Evolutionary conservation across 2,888 invertebrate species (phyloP).

Genomic region (Rhimphoctona megacephalus): DNA sequence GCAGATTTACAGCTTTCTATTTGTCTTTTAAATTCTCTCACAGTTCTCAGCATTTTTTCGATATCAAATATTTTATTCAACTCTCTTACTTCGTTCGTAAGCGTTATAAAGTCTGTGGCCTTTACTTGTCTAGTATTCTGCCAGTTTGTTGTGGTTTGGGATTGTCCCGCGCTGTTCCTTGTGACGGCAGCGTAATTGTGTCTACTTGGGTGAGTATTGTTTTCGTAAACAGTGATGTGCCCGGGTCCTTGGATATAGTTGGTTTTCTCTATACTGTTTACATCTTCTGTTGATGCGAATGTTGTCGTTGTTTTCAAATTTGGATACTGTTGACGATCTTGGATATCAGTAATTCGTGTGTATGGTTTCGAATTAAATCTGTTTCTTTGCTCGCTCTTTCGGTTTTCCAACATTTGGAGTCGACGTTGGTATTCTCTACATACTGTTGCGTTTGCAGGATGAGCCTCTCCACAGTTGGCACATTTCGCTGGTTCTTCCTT

Average conservation of each 20-base stretch:
- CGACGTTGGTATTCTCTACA: constrained; percentile 68
- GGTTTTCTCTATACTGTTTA: neutral
- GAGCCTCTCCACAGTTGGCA: constrained; percentile 70
- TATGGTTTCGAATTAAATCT: neutral
- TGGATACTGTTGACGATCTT: neutral
- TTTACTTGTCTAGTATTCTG: constrained; percentile 30
- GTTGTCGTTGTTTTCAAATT: neutral
- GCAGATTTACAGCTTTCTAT: constrained; percentile 44
- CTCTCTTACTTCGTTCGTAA: constrained; percentile 17
- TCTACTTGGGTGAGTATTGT: neutral
- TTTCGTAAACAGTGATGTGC: neutral
- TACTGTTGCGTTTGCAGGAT: constrained; percentile 71
- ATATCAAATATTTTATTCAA: constrained; percentile 57
- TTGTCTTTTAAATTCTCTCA: constrained; percentile 47
- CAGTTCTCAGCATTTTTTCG: constrained; percentile 59
- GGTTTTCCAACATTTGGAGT: neutral
- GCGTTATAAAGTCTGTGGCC: neutral
- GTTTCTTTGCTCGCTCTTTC: constrained; percentile 37
- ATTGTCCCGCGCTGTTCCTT: neutral
- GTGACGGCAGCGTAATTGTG: neutral
- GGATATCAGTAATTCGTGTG: neutral
- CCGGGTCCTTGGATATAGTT: neutral
- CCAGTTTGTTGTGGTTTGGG: constrained; percentile 19
- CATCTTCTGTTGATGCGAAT: neutral
- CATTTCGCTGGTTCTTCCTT: constrained; percentile 69